Evolutionary conservation across 2,797 vertebrate species (phyloP), one percentile per base, ranked within the genome.

Genomic region (Austrolebias charrua): DNA sequence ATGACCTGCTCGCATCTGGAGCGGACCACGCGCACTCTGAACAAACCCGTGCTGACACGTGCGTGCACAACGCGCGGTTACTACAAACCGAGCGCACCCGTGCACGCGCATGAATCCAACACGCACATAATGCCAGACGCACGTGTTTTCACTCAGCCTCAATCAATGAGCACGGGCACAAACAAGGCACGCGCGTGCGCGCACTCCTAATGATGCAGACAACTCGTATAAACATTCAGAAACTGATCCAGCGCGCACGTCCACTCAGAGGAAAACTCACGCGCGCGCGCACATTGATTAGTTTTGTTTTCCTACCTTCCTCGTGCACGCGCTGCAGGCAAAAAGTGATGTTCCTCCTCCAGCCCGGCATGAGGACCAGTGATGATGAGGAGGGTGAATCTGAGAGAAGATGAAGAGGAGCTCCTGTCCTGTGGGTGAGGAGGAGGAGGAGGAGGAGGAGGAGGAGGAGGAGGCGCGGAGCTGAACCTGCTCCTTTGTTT

Each of bases 291-390:
- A 42, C 55, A 3, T 4, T 5, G 1, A 43, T 74, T 71, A 66
- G 69, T 69, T 81, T 66, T 65, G 60, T 9, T 59, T 18, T 73
- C 94, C 90, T 94, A 96, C 95, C 95, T 86, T 97, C 95, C 78
- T 96, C 95, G 70, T 95, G 94, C 91, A 95, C 92, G 83, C 94
- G 92, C 92, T 95, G 96, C 93, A 97, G 92, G 79, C 96, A 98
- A 80, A 96, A 87, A 91, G 93, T 92, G 84, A 97, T 94, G 88
- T 95, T 96, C 85, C 93, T 94, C 86, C 95, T 91, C 95, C 95
- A 97, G 69, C 95, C 94, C 53, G 95, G 95, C 95, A 96, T 96
- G 65, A 64, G 42, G 73, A 35, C 62, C 53, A 67, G 45, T 77
- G 55, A 55, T 71, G 55, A 73, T 64, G 75, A 63, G 15, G 72